Percentiles rank a stretch among this genome's conserved stretches.
Conservation (phyloP, 2,797 vertebrate genomes). For the Salmo trutta region DNA sequence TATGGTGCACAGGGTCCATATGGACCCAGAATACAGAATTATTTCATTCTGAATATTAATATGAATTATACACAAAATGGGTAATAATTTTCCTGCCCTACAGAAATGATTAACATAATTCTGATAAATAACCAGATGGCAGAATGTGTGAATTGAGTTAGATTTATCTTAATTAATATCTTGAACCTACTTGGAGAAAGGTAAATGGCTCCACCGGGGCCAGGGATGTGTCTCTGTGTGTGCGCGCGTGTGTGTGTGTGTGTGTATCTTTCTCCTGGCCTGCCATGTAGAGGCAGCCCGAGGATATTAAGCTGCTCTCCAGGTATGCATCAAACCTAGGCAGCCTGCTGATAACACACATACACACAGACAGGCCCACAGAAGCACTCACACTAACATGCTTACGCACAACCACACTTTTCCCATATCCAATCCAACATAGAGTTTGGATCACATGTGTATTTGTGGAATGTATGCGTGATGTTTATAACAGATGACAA, state of each 20-base stretch:
- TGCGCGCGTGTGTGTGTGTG: too few species aligned
- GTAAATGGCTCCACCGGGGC: conserved; percentile 87
- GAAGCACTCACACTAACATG: conserved; percentile 16
- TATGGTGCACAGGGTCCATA: conserved; percentile 77
- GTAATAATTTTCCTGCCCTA: conserved; percentile 99
- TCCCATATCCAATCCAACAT: neutral
- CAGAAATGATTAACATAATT: conserved; percentile 99
- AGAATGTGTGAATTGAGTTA: conserved; percentile 97
- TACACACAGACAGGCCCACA: conserved; percentile 49
- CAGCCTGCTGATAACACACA: conserved; percentile 68
- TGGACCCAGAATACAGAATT: conserved; percentile 82
- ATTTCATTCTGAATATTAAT: conserved; percentile 99
- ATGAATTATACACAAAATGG: conserved; percentile 97
- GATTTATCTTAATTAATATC: conserved; percentile 99
- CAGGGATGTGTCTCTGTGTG: conserved; percentile 39
- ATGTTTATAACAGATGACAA: neutral
- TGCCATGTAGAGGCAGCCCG: conserved; percentile 70
- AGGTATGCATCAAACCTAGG: conserved; percentile 76
- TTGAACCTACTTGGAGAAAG: conserved; percentile 93
- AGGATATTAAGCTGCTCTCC: conserved; percentile 78
- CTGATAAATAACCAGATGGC: conserved; percentile 99
- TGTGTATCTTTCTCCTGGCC: conserved; percentile 60
- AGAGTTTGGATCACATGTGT: neutral
- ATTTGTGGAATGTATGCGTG: neutral
- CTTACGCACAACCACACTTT: neutral